Evolutionary conservation across 2,113 vertebrate genomes (phyloP).

Genomic region (Mesitornis unicolor): DNA sequence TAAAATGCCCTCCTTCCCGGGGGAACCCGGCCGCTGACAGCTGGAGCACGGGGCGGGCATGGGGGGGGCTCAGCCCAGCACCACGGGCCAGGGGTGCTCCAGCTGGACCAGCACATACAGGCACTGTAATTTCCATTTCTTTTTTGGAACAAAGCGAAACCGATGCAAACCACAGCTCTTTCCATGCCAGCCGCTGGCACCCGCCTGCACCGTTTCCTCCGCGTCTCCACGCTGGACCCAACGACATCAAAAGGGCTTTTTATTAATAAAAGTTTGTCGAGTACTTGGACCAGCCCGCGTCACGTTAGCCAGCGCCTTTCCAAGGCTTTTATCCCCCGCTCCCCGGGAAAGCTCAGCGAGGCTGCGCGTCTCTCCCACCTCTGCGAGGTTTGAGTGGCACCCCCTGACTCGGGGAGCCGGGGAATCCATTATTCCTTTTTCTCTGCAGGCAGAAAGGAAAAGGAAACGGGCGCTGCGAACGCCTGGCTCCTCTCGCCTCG

Average conservation of each 20-base stretch:
- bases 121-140: background rate
- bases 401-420: background rate
- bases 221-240: background rate
- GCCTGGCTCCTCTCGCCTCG: background rate
- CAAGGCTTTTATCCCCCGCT: background rate
- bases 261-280: background rate
- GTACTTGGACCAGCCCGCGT: background rate
- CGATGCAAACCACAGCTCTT: background rate
- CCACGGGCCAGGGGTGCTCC: background rate
- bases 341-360: background rate
- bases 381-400: background rate
- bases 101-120: background rate
- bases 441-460: background rate
- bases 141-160: background rate
- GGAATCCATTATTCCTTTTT: constrained; percentile 9
- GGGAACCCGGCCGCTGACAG: fast-evolving
- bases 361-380: background rate
- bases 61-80: background rate
- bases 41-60: fast-evolving
- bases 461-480: background rate
- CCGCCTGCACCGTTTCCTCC: background rate
- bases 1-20: background rate
- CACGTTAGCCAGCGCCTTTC: background rate
- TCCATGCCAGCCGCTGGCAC: background rate
- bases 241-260: background rate